A percentile compares a stretch with the other conserved stretches of the same genome.
These are phyloP conservation scores for Alligator sinensis DNA, from an alignment of 2,113 vertebrate species.

Conservation along the genomic window DNA sequence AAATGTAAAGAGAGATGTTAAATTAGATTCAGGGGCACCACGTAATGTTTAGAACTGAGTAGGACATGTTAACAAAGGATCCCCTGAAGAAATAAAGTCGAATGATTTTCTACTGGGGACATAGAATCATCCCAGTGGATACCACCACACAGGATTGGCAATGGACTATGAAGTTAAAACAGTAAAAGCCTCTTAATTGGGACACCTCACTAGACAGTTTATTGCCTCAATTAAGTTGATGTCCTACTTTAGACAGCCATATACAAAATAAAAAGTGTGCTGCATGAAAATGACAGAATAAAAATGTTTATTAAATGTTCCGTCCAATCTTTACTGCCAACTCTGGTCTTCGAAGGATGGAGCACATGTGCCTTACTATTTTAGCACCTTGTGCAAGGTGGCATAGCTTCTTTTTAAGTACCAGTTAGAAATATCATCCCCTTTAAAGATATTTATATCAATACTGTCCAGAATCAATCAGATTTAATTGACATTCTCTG, in stretches of 20 bases:
- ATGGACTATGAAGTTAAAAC: not conserved
- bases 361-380: not conserved
- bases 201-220: not conserved
- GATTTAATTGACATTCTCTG: not conserved
- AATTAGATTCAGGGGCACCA: not conserved
- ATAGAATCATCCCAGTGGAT: not conserved
- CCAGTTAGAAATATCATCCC: not conserved
- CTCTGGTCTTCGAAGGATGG: not conserved
- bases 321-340: not conserved
- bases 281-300: not conserved
- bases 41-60: not conserved
- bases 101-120: not conserved
- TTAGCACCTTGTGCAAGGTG: not conserved
- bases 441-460: not conserved
- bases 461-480: not conserved
- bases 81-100: not conserved
- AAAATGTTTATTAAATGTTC: not conserved
- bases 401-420: not conserved
- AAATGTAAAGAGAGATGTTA: not conserved
- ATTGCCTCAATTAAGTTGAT: not conserved
- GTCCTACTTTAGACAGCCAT: not conserved
- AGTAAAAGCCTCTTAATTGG: not conserved
- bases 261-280: not conserved
- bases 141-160: not conserved
- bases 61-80: not conserved